Base-by-base conservation (phyloP, 2,888 invertebrate species). In the Bibio marci region DNA sequence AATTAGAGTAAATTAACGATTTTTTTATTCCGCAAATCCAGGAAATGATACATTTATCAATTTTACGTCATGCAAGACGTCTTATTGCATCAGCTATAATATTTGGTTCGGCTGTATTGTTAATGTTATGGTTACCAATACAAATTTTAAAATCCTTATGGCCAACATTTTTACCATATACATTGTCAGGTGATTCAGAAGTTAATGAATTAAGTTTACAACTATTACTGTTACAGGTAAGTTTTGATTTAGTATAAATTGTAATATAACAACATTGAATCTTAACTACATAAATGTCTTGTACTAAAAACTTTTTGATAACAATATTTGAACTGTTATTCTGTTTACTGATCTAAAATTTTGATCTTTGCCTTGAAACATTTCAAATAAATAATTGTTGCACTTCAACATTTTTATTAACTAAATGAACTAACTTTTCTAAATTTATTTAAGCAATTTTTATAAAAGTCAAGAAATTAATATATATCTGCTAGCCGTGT, bases 11-110 rank as follows among this genome's bases (percentile, higher is more conserved):
- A 36, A 41, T 32, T n/a, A 26, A 27, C 15, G 18, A 25, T 18
- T 39, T 36, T 34, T 18, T 25, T 22, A 39, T 38, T 33, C 30
- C 35, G n/a, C n/a, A n/a, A n/a, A n/a, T n/a, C n/a, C n/a, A 91
- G 72, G 80, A 87, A 75, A 97, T 98, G 97, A 97, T 98, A 47
- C 95, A 97, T 57, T 67, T 94, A 26, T 88, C 97, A 2, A 88
- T 97, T 30, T 65, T 90, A 52, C 73, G 83, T 31, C 97, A 98
- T 57, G 76, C 90, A 14, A 73, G 92, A 11, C 74, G 97, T 27
- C 71, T 97, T 35, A 72, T 95, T 14, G 85, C 90, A 1, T 95
- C 95, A 0, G 85, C 91, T 13, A 85, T 95, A 53, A 83, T 91
- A 49, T 97, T 98, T 63, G 97, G 95, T 15, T 90, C 88, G 2